Conservation (phyloP, 2,797 vertebrate species). For the Numenius phaeopus region DNA sequence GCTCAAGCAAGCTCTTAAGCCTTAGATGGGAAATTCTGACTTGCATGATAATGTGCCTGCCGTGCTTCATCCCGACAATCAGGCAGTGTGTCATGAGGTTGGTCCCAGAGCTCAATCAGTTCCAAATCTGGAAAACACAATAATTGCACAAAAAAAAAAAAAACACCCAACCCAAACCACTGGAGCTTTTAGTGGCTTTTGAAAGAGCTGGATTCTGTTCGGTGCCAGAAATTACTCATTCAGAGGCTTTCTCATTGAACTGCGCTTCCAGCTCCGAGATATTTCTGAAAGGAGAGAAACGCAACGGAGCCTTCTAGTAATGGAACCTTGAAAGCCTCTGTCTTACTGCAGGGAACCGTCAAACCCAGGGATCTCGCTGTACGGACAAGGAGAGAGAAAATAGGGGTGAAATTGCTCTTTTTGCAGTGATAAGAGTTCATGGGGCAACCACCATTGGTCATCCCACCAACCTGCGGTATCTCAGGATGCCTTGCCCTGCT, state of each 20-base stretch:
- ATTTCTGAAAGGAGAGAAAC: not conserved
- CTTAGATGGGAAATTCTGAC: not conserved
- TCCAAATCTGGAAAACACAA: constrained; percentile 52
- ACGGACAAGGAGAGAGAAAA: not conserved
- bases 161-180: not conserved
- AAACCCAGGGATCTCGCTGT: not conserved
- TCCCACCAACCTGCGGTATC: not conserved
- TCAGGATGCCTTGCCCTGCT: not conserved
- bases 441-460: not conserved
- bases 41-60: not conserved
- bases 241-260: not conserved
- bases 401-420: not conserved
- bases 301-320: not conserved
- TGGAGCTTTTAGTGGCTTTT: constrained; percentile 14
- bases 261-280: not conserved
- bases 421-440: not conserved
- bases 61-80: not conserved
- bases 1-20: not conserved
- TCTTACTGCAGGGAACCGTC: not conserved
- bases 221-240: constrained; percentile 51
- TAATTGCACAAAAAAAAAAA: not conserved
- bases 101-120: not conserved
- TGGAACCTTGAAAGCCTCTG: not conserved
- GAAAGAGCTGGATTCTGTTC: not conserved
- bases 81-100: constrained; percentile 24